Conservation (phyloP, 64 coral and sea anemone species). For the Stichodactyla helianthus region DNA sequence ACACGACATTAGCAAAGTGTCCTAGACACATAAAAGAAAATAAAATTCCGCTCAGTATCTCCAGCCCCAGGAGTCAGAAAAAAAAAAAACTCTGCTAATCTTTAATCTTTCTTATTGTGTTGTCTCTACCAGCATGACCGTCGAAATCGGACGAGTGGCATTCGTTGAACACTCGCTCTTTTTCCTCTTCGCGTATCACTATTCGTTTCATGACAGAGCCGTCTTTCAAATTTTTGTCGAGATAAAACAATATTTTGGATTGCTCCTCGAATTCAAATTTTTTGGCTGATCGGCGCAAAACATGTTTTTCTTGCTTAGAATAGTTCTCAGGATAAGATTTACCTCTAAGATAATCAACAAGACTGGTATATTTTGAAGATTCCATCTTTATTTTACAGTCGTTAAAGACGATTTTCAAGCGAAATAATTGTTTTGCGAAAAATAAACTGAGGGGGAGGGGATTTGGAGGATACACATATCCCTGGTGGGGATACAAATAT, state of each 20-base stretch:
- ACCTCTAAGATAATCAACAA: background rate
- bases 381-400: conserved; percentile 1
- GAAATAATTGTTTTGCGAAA: background rate
- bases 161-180: conserved; percentile 14
- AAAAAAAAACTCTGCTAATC: too few relatives aligned
- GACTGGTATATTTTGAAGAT: background rate
- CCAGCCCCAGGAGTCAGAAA: too few relatives aligned
- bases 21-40: too few relatives aligned
- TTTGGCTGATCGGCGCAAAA: background rate
- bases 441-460: conserved; percentile 1
- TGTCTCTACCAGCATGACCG: conserved; percentile 25
- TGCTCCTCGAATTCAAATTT: background rate
- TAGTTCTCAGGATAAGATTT: background rate
- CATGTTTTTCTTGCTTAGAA: conserved; percentile 2
- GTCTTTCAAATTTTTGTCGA: background rate
- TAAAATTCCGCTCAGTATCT: too few relatives aligned
- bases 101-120: conserved; percentile 15
- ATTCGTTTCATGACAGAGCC: background rate
- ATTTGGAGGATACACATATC: background rate
- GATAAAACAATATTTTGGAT: background rate
- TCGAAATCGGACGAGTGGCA: conserved; percentile 25
- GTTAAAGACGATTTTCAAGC: background rate
- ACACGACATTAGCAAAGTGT: too few relatives aligned
- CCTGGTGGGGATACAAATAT: background rate
- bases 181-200: background rate